Percentiles rank a stretch among this genome's conserved stretches.
phyloP scores from a whole-genome alignment of 1,140 invertebrate genomes.

The Drosophila bifasciata region DNA sequence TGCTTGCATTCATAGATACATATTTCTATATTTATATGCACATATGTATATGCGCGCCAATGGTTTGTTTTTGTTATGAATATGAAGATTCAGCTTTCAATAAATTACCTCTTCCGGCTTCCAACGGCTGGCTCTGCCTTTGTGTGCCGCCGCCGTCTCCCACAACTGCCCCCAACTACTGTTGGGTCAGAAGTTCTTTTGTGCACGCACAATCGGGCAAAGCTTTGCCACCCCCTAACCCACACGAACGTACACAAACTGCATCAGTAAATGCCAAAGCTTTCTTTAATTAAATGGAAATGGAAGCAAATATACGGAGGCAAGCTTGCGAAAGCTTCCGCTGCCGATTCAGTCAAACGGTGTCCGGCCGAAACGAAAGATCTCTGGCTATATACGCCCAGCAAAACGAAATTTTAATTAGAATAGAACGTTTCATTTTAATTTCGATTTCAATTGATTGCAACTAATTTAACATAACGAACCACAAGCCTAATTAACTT shows the following conservation, averaged over 20 bases:
- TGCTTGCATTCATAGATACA: not conserved
- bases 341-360: slow-evolving; percentile 79
- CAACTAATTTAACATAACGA: slow-evolving; percentile 32
- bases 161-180: not conserved
- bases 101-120: slow-evolving; percentile 63
- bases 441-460: slow-evolving; percentile 46
- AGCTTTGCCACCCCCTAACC: slow-evolving; percentile 50
- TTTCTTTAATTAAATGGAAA: slow-evolving; percentile 72
- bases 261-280: slow-evolving; percentile 73
- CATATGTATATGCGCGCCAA: slow-evolving; percentile 17
- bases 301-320: slow-evolving; percentile 46
- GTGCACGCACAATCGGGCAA: slow-evolving; percentile 12
- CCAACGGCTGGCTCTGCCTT: too few relatives aligned
- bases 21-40: too few relatives aligned
- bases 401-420: slow-evolving; percentile 66
- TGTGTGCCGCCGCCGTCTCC: not conserved
- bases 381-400: slow-evolving; percentile 64
- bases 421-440: slow-evolving; percentile 55
- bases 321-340: slow-evolving; percentile 67
- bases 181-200: slow-evolving; percentile 30
- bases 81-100: slow-evolving; percentile 45
- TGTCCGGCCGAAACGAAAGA: slow-evolving; percentile 84
- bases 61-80: slow-evolving; percentile 66
- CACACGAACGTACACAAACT: slow-evolving; percentile 32
- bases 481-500: slow-evolving; percentile 26